phyloP scores from a whole-genome alignment of 2,888 invertebrate genomes.

The Drosophila yooni region DNA sequence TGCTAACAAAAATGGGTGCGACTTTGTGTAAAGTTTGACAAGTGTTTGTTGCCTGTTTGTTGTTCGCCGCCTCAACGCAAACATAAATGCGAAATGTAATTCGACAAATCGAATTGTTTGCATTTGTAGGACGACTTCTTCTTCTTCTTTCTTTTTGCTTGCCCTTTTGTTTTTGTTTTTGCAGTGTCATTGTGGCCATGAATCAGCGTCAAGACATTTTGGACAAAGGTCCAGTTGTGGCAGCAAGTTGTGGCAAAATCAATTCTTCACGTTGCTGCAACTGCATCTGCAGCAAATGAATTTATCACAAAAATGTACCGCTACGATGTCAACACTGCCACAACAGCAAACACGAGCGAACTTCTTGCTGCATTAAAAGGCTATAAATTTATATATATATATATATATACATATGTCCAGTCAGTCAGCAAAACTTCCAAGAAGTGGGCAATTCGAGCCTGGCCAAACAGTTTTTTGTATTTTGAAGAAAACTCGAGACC shows the following conservation, averaged over 20 bases:
- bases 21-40: conserved; percentile 26
- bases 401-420: conserved; percentile 5
- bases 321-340: conserved; percentile 70
- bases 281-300: conserved; percentile 68
- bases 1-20: conserved; percentile 21
- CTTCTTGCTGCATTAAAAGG: conserved; percentile 62
- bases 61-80: conserved; percentile 32
- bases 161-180: conserved; percentile 15
- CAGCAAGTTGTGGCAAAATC: background rate
- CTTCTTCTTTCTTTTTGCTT: conserved; percentile 23
- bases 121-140: conserved; percentile 18
- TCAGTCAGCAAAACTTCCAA: conserved; percentile 57
- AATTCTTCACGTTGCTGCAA: conserved; percentile 19
- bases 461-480: conserved; percentile 39
- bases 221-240: conserved; percentile 18
- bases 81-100: conserved; percentile 20
- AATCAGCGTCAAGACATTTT: conserved; percentile 28
- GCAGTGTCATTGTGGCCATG: conserved; percentile 44
- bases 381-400: conserved; percentile 58
- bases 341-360: conserved; percentile 37
- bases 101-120: conserved; percentile 42
- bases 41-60: conserved; percentile 33
- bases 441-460: conserved; percentile 72
- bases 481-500: conserved; percentile 66
- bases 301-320: conserved; percentile 73